phyloP scores from a whole-genome alignment of 2,113 vertebrate genomes.

The Falcunculus frontatus region DNA sequence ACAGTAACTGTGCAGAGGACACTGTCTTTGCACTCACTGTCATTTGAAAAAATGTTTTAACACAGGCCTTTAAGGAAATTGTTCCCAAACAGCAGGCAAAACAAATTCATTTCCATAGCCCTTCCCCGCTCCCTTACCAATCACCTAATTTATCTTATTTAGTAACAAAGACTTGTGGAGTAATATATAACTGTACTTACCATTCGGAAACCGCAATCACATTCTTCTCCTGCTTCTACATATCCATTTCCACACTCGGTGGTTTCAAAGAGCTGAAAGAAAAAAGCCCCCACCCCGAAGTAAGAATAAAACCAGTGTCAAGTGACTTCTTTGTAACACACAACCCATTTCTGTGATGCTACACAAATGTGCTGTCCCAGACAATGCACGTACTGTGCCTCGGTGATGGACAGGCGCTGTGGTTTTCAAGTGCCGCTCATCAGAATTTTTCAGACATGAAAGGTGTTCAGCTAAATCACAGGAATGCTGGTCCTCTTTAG shows the following conservation, averaged over 20 bases:
- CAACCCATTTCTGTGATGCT: background rate
- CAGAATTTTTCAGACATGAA: too few species aligned
- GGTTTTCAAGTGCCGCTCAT: too few species aligned
- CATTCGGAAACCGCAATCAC: conserved; percentile 89
- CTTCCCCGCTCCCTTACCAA: background rate
- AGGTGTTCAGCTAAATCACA: background rate
- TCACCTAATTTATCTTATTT: background rate
- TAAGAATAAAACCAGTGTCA: background rate
- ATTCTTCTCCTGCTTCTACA: conserved; percentile 94
- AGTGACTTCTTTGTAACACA: background rate
- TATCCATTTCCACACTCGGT: conserved; percentile 97
- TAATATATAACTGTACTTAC: conserved; percentile 67
- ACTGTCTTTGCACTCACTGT: background rate
- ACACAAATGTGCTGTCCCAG: background rate
- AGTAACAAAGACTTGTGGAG: background rate
- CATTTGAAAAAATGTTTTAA: background rate
- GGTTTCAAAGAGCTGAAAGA: conserved; percentile 85
- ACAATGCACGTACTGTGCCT: background rate
- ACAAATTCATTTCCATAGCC: background rate
- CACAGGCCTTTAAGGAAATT: background rate
- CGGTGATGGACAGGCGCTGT: too few species aligned
- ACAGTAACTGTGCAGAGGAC: background rate
- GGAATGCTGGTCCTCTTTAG: background rate
- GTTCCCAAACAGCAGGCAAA: background rate
- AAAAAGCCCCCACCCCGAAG: background rate